Conservation (phyloP, 2,888 invertebrate species). For the Nomada fabriciana region DNA sequence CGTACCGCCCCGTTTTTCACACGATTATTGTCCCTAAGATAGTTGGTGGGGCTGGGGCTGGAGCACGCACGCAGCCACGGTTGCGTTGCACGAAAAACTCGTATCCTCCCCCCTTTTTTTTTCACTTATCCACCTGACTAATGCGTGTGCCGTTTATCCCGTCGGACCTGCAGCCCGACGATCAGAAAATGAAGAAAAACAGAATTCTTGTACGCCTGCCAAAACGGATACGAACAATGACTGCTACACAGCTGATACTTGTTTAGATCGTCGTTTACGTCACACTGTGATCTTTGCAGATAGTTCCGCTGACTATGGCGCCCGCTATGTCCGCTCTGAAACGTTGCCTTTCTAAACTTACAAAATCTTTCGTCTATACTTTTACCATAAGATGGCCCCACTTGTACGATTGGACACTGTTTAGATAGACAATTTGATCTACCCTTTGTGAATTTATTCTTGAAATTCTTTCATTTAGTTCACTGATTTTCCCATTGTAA, state of each 20-base stretch:
- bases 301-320: conserved; percentile 70
- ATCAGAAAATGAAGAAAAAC: conserved; percentile 68
- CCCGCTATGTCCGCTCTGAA: conserved; percentile 68
- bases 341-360: conserved; percentile 44
- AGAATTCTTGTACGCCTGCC: conserved; percentile 76
- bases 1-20: conserved; percentile 84
- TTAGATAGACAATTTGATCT: conserved; percentile 33
- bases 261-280: conserved; percentile 83
- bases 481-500: too few relatives aligned
- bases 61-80: conserved; percentile 74
- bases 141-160: conserved; percentile 55
- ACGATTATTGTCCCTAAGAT: conserved; percentile 80
- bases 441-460: background rate
- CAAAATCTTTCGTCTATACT: conserved; percentile 7
- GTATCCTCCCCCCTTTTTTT: conserved; percentile 67
- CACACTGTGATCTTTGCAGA: conserved; percentile 77
- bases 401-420: background rate
- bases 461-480: background rate
- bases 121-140: conserved; percentile 52
- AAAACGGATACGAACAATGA: conserved; percentile 81
- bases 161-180: conserved; percentile 58
- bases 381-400: conserved; percentile 52
- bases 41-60: conserved; percentile 73
- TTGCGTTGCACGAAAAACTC: conserved; percentile 65
- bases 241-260: conserved; percentile 84